Base-by-base conservation (phyloP, 2,888 invertebrate species). In the Hirtodrosophila duncani region DNA sequence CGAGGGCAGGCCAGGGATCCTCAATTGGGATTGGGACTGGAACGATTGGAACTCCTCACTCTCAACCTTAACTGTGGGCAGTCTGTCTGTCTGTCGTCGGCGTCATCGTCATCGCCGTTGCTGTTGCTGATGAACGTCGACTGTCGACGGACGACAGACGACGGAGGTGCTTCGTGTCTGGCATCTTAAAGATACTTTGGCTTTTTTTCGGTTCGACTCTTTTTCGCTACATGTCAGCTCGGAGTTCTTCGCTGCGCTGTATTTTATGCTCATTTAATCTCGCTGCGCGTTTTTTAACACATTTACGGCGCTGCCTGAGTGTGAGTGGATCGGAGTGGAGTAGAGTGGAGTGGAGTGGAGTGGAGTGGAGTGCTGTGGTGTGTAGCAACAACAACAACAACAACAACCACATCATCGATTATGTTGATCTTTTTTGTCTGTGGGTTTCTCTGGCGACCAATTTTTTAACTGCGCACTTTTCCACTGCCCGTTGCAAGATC, bases 221-320 rank as follows among this genome's bases (percentile, higher is more conserved):
- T 41, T 41, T 36, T 44, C 11, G 13, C 20, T 17, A 9, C 30
- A 17, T 16, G 23, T 8, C 23, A 16, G 18, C 34, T 23, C 41
- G 10, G 21, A 16, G 18, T 34, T 23, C 41, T 61, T 56, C 33
- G 60, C 59, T 51, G 53, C 58, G 49, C 56, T 72, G 74, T 67
- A 72, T 81, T 81, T 81, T 81, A 78, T 75, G 81, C 75, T 78
- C 70, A 81, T 70, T 75, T 80, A 78, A 80, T 78, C 78, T 74
- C 56, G 65, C 72, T 59, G 71, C 63, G 71, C 71, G 68, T 77
- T 72, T 69, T 71, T 72, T 80, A 80, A 77, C 72, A 79, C 80
- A 79, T 72, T 79, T 79, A 65, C 67, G 56, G 61, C 46, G n/a
- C n/a, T n/a, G n/a, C n/a, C n/a, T n/a, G n/a, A n/a, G n/a, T n/a